Base-by-base conservation (phyloP, 2,888 invertebrate species). In the Hemaris fuciformis region DNA sequence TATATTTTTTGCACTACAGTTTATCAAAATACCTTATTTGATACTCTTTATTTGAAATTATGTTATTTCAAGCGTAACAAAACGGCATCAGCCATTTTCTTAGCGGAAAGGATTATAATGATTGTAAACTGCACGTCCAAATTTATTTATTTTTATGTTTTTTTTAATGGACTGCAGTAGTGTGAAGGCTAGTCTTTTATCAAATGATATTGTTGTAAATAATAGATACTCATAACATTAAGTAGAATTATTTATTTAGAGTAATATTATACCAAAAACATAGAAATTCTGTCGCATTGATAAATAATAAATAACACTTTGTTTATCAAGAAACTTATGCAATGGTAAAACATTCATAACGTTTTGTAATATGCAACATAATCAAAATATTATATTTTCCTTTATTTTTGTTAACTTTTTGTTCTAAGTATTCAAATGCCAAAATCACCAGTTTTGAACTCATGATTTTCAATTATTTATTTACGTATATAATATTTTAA, bases 201-300 rank as follows among this genome's bases (percentile, higher is more conserved):
- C 83, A 88, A 87, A 62, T 31, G 43, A 78, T 75, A 83, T 79
- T 81, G 74, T 76, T 91, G 91, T 91, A 91, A 86, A 91, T 91
- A 91, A 83, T 89, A 90, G 88, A 85, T 88, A 89, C 86, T 88
- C 86, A 84, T 87, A 84, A 84, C 80, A 80, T 63, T 89, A 90
- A 88, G 87, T 91, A 91, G 88, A 85, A 87, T 78, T 88, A 88
- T 89, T 87, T 85, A 85, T 84, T 78, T 85, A 90, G 86, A 81
- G 77, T 61, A 61, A 57, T 57, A 61, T 60, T 57, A 57, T 80
- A 80, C 72, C 71, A 78, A 80, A 62, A 79, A 79, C 80, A 82
- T 80, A 68, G 81, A 84, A 81, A 81, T 83, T 80, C 81, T 78
- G 70, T 81, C 79, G 73, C 84, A 78, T 67, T 72, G 76, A 79